Percentiles rank a stretch among this genome's conserved stretches.
phyloP scores from a whole-genome alignment of 1,140 invertebrate genomes.

The Bombus balteatus region DNA sequence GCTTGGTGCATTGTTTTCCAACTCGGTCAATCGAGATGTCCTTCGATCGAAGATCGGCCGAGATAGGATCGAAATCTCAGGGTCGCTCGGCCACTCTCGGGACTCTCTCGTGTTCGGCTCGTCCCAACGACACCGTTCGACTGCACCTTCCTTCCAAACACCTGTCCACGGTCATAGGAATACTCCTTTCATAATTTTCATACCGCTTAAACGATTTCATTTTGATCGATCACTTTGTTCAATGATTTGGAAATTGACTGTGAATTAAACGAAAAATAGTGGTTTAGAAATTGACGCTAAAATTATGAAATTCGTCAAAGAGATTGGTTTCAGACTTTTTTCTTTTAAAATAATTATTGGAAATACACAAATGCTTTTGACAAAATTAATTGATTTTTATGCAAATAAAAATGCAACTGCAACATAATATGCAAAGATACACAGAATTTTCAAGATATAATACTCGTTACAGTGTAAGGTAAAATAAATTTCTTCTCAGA shows the following conservation, averaged over 20 bases:
- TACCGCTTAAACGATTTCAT: no score
- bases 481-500: no score
- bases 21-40: slow-evolving; percentile 76
- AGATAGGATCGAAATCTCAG: slow-evolving; percentile 73
- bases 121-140: slow-evolving; percentile 31
- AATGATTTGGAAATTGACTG: neutral
- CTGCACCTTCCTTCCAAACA: slow-evolving; percentile 26
- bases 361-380: no score
- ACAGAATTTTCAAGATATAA: no score
- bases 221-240: neutral
- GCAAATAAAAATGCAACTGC: no score
- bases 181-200: neutral
- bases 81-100: slow-evolving; percentile 61
- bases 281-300: no score
- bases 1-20: slow-evolving; percentile 68
- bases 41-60: slow-evolving; percentile 70
- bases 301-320: no score
- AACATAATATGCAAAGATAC: no score
- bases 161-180: neutral
- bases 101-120: slow-evolving; percentile 48
- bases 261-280: neutral
- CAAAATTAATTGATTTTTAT: no score
- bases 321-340: no score
- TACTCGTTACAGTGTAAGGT: no score
- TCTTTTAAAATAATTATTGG: no score